Evolutionary conservation across 2,888 invertebrate species (phyloP).

Genomic region (Protula sp.): DNA sequence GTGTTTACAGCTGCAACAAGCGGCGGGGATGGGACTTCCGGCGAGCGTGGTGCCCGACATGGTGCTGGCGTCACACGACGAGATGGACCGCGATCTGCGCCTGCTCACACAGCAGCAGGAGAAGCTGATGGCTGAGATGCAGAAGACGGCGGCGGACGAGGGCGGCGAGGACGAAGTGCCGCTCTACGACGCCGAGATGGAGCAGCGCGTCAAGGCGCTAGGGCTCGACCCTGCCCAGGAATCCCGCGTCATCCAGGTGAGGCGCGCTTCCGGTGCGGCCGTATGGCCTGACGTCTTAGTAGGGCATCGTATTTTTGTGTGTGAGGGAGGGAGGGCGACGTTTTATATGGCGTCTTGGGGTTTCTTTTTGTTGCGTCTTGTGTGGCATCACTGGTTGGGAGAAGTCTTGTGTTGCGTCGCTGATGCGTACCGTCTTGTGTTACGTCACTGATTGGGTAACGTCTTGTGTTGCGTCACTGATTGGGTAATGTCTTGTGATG

Average conservation of each 20-base stretch:
- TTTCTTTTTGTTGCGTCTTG: too few relatives aligned
- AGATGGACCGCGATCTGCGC: conserved; percentile 35
- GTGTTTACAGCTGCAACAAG: conserved; percentile 33
- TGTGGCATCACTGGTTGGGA: too few relatives aligned
- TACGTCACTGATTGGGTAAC: too few relatives aligned
- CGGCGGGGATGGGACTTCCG: conserved; percentile 34
- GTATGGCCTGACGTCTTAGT: too few relatives aligned
- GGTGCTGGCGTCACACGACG: conserved; percentile 31
- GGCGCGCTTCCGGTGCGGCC: too few relatives aligned
- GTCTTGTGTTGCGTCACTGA: too few relatives aligned
- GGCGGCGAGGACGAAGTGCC: conserved; percentile 11
- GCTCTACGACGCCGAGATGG: conserved; percentile 15
- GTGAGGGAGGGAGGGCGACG: too few relatives aligned
- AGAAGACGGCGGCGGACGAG: conserved; percentile 11
- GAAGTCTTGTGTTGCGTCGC: too few relatives aligned
- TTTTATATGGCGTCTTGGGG: too few relatives aligned
- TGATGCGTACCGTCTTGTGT: too few relatives aligned
- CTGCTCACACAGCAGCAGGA: conserved; percentile 37
- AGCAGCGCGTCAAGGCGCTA: not conserved
- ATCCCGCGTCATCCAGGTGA: not conserved
- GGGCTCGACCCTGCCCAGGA: not conserved
- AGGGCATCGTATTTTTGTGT: too few relatives aligned
- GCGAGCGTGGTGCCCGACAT: conserved; percentile 40
- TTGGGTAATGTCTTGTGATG: too few relatives aligned
- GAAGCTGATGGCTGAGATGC: conserved; percentile 35